Evolutionary conservation across 2,113 vertebrate genomes (phyloP).

Genomic region (Mesocricetus auratus): DNA sequence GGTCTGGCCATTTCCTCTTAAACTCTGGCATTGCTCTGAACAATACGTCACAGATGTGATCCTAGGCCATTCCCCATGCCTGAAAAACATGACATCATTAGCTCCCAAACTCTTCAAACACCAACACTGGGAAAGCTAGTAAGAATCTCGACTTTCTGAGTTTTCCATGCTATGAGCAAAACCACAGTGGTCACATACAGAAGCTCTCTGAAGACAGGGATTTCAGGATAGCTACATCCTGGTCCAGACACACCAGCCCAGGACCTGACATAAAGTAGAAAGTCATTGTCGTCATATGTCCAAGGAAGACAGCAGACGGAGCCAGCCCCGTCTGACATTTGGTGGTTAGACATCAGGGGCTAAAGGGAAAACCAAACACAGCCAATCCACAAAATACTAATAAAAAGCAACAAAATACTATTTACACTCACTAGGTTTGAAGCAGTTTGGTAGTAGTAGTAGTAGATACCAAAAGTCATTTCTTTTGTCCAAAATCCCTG

Average conservation of each 20-base stretch:
- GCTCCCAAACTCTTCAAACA: background rate
- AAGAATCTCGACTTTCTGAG: background rate
- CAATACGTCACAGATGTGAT: background rate
- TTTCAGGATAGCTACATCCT: background rate
- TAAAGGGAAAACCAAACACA: background rate
- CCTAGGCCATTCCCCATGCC: background rate
- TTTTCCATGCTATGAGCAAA: background rate
- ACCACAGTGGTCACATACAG: background rate
- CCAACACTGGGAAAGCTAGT: background rate
- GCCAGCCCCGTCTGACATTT: background rate
- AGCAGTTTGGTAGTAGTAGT: background rate
- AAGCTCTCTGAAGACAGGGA: background rate
- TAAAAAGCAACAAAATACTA: background rate
- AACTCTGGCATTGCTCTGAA: background rate
- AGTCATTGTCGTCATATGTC: background rate
- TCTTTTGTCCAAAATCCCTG: constrained; percentile 40
- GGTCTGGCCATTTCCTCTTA: background rate
- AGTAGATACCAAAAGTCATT: background rate
- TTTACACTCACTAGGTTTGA: background rate
- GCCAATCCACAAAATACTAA: background rate
- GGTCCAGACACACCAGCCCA: background rate
- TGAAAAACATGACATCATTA: background rate
- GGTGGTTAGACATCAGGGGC: background rate
- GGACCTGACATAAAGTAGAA: background rate
- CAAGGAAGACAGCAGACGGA: background rate